Evolutionary conservation across 2,113 vertebrate genomes (phyloP).

Genomic region (Polypterus bichir): DNA sequence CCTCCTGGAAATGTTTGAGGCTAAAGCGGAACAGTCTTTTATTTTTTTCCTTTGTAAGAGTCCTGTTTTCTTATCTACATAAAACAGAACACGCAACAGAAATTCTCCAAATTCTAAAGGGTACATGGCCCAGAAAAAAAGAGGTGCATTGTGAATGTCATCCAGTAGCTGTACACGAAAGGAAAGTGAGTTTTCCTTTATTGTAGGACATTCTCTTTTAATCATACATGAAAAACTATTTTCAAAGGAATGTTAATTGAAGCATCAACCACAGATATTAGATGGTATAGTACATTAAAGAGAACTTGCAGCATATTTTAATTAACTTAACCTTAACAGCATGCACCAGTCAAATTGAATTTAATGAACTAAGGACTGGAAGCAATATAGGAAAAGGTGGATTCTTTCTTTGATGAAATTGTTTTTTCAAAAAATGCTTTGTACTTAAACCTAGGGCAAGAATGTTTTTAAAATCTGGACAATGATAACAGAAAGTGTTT

Average conservation of each 20-base stretch:
- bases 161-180: neutral
- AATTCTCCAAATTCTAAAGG: neutral
- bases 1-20: no score
- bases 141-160: neutral
- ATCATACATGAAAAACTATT: constrained; percentile 2
- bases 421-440: constrained; percentile 5
- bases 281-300: constrained; percentile 3
- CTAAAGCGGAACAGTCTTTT: no score
- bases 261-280: constrained; percentile 18
- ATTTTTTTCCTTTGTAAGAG: no score
- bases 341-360: neutral
- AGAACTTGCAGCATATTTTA: constrained; percentile 3
- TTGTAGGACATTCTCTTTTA: constrained; percentile 6
- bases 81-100: neutral
- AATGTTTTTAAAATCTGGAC: constrained; percentile 1
- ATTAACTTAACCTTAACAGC: constrained; percentile 2
- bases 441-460: constrained; percentile 6
- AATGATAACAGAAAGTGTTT: neutral
- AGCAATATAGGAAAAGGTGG: constrained; percentile 1
- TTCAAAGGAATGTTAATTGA: constrained; percentile 14
- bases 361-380: constrained; percentile 8
- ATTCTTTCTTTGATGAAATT: constrained; percentile 5
- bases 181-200: neutral
- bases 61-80: neutral
- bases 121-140: neutral